Evolutionary conservation across 2,888 invertebrate species (phyloP).

Genomic region (Trissoscelio sp.): DNA sequence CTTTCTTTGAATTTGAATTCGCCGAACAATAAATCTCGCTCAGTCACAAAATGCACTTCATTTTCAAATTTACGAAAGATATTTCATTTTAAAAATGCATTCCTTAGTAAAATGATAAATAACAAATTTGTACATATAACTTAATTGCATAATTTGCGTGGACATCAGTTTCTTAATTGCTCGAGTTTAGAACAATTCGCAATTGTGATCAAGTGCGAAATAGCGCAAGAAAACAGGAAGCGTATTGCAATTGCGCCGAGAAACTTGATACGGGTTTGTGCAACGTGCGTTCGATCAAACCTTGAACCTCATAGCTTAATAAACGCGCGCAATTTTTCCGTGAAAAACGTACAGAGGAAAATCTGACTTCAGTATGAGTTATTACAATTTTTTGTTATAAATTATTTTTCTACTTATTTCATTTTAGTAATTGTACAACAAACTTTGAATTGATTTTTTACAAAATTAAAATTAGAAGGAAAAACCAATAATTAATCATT

Average conservation of each 20-base stretch:
- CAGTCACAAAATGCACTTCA: no score
- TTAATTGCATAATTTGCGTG: slow-evolving; percentile 29
- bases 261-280: slow-evolving; percentile 58
- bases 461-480: no score
- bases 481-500: no score
- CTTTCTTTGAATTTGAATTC: slow-evolving; percentile 20
- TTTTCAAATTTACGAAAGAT: no score
- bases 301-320: slow-evolving; percentile 50
- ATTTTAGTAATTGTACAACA: no score
- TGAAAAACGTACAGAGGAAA: not conserved
- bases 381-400: no score
- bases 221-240: slow-evolving; percentile 55
- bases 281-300: slow-evolving; percentile 43
- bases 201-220: slow-evolving; percentile 18
- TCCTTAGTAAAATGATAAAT: no score
- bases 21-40: no score
- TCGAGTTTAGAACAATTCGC: slow-evolving; percentile 52
- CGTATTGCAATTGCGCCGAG: slow-evolving; percentile 52
- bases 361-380: no score
- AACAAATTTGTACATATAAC: not conserved
- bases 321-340: slow-evolving; percentile 21
- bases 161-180: slow-evolving; percentile 45
- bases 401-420: no score
- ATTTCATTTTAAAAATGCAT: no score
- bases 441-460: no score